Conservation (phyloP, 2,113 vertebrate species). For the Oxyruncus cristatus region DNA sequence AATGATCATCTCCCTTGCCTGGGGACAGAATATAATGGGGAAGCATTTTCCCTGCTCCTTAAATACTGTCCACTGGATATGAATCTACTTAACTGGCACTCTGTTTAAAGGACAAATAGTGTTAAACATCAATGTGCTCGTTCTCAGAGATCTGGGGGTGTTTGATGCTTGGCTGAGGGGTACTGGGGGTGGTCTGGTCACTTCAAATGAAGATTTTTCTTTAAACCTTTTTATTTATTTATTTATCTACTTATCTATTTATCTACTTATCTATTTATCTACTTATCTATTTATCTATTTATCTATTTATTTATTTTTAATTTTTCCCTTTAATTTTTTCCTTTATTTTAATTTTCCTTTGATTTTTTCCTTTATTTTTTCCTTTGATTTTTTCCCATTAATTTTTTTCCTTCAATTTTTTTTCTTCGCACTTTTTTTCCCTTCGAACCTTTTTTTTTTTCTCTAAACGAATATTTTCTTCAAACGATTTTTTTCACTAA, state of each 20-base stretch:
- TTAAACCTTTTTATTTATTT: not conserved
- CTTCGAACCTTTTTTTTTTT: not conserved
- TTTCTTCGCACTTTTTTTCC: not conserved
- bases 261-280: too few relatives aligned
- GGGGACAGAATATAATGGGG: not conserved
- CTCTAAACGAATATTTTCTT: too few relatives aligned
- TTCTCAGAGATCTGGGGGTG: not conserved
- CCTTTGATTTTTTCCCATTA: not conserved
- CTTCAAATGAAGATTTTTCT: not conserved
- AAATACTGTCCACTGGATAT: not conserved
- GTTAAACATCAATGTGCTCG: not conserved
- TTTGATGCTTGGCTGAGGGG: not conserved
- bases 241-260: not conserved
- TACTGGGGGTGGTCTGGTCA: not conserved
- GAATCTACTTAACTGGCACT: not conserved
- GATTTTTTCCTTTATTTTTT: not conserved
- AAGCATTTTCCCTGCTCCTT: not conserved
- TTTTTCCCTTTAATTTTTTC: not conserved
- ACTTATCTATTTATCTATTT: not conserved
- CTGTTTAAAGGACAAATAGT: not conserved
- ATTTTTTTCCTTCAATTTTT: not conserved
- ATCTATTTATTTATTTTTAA: too few relatives aligned
- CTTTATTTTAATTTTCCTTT: not conserved
- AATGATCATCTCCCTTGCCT: not conserved
- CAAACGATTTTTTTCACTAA: not conserved